Evolutionary conservation across 1,140 invertebrate genomes (phyloP).

Genomic region (Lucilia sericata): DNA sequence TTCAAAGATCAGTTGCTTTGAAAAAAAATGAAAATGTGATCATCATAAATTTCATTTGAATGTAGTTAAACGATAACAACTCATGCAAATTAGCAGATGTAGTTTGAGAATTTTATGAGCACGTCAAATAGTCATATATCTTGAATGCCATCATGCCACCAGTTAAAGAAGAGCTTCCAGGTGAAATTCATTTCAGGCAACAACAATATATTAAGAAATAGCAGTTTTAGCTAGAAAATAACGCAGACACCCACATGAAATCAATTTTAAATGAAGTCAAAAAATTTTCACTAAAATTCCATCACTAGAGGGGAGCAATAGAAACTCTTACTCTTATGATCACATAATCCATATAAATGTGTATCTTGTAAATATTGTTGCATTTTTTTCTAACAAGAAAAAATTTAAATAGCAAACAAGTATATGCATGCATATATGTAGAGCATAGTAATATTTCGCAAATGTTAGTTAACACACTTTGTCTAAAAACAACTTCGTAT

Average conservation of each 20-base stretch:
- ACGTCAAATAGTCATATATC: slow-evolving; percentile 6
- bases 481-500: too few relatives aligned
- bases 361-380: background rate
- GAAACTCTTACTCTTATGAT: too few relatives aligned
- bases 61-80: slow-evolving; percentile 1
- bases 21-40: background rate
- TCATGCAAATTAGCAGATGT: slow-evolving; percentile 24
- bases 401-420: background rate
- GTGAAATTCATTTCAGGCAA: background rate
- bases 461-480: too few relatives aligned
- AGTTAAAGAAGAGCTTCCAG: background rate
- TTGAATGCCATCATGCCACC: background rate
- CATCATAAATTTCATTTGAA: background rate
- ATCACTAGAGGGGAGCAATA: too few relatives aligned
- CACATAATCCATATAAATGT: too few relatives aligned
- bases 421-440: background rate
- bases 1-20: too few relatives aligned
- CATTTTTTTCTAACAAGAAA: background rate
- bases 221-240: background rate
- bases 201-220: background rate
- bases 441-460: background rate
- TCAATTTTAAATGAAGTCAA: background rate
- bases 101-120: slow-evolving; percentile 26
- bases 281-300: too few relatives aligned
- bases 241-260: background rate